These are phyloP conservation scores for Carpatolechia fugitivella DNA, from an alignment of 2,888 invertebrate genomes.

Conservation along the genomic window DNA sequence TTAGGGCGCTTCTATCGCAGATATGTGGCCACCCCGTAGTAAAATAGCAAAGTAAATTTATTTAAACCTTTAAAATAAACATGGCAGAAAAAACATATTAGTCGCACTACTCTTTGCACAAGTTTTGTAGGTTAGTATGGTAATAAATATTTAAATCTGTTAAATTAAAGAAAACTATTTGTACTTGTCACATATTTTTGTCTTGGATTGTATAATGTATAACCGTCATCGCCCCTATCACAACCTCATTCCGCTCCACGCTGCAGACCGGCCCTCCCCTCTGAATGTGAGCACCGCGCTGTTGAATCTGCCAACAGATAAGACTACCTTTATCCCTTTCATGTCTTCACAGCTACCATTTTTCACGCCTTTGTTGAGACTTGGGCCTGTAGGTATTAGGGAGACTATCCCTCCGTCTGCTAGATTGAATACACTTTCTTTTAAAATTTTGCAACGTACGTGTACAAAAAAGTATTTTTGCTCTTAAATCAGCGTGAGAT, in stretches of 20 bases:
- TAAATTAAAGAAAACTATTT: too few relatives aligned
- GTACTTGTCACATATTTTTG: too few relatives aligned
- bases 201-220: neutral
- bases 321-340: conserved; percentile 69
- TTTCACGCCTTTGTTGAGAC: conserved; percentile 69
- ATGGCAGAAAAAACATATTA: too few relatives aligned
- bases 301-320: conserved; percentile 63
- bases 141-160: too few relatives aligned
- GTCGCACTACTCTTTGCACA: too few relatives aligned
- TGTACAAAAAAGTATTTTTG: too few relatives aligned
- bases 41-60: too few relatives aligned
- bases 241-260: conserved; percentile 12
- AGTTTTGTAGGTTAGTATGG: too few relatives aligned
- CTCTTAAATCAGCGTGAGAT: too few relatives aligned
- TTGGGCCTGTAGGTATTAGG: conserved; percentile 58
- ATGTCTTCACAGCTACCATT: conserved; percentile 65
- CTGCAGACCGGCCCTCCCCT: conserved; percentile 27
- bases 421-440: conserved; percentile 40
- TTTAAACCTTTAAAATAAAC: too few relatives aligned
- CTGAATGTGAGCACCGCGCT: conserved; percentile 47
- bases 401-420: conserved; percentile 52
- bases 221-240: conserved; percentile 2
- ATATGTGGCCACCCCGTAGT: too few relatives aligned
- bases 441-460: conserved; percentile 33
- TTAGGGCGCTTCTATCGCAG: too few relatives aligned